Conservation (phyloP, 1,140 invertebrate species). For the Asobara japonica region DNA sequence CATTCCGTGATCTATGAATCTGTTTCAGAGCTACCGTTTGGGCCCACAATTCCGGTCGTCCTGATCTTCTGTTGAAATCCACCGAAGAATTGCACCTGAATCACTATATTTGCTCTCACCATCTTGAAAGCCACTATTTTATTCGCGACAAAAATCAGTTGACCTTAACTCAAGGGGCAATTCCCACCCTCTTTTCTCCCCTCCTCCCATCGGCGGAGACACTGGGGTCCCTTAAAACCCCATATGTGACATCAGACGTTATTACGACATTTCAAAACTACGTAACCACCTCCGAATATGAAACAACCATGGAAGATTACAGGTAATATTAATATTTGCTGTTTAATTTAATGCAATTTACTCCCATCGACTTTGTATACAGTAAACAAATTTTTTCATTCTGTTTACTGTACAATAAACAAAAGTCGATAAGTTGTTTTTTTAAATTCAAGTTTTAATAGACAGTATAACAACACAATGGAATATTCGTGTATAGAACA, state of each 20-base stretch:
- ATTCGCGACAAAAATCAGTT: constrained; percentile 42
- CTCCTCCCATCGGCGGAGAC: neutral
- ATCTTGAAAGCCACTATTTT: constrained; percentile 47
- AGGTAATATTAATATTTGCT: no score
- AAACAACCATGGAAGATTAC: no score
- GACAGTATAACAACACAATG: no score
- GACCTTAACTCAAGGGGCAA: constrained; percentile 38
- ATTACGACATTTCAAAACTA: no score
- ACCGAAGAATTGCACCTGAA: constrained; percentile 45
- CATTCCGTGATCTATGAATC: neutral
- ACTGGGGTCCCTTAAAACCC: neutral
- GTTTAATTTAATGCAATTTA: no score
- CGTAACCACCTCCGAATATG: no score
- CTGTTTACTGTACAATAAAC: no score
- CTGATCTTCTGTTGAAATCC: constrained; percentile 43
- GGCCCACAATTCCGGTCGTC: constrained; percentile 45
- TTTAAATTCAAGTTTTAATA: no score
- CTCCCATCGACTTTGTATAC: no score
- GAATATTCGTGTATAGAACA: no score
- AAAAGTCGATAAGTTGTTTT: no score
- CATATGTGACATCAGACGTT: neutral
- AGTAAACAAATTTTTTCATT: no score
- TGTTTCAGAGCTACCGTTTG: constrained; percentile 43
- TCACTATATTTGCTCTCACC: constrained; percentile 49
- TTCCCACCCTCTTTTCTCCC: constrained; percentile 42